Base-by-base conservation (phyloP, 2,888 invertebrate species). In the Arctia plantaginis region DNA sequence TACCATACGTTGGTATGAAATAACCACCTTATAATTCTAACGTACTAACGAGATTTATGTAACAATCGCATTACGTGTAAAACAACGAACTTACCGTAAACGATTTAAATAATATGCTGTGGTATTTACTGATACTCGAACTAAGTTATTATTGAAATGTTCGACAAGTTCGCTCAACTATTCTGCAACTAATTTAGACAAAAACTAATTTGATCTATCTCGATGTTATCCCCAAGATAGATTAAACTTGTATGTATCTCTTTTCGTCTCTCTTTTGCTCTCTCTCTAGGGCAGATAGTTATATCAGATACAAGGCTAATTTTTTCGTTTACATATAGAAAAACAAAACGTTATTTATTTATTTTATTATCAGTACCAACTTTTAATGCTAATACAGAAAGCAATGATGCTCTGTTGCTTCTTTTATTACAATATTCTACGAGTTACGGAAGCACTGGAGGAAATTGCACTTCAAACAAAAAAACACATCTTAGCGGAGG, bases 401-500 rank as follows among this genome's bases (percentile, higher is more conserved):
- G 73, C 73, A 68, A 39, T 67, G 47, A 51, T 30, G 71, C 73
- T 69, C 69, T 82, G 80, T 81, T 85, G 80, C 83, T 85, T 81
- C 75, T 86, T 85, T 85, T 86, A 82, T 82, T 81, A 82, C 71
- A 73, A 80, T 73, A 75, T 76, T 79, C 71, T 75, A 66, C 62
- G 66, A 77, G 75, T 79, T 79, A 74, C 78, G 77, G 85, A 83
- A 84, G 81, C 77, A 81, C 77, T 74, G 73, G 66, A 76, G 86
- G 82, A 86, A 86, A 87, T 83, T 87, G 81, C 83, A 82, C 75
- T 82, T 77, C 80, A 39, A 74, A 77, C 78, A 79, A 79, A 85
- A 83, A 77, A 81, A 72, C 12, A 62, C 30, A 30, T 72, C 70
- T 65, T 65, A 66, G 27, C n/a, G 59, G 73, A 77, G 76, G 70